Conservation (phyloP, 2,888 invertebrate genomes). For the Danaus chrysippus region DNA sequence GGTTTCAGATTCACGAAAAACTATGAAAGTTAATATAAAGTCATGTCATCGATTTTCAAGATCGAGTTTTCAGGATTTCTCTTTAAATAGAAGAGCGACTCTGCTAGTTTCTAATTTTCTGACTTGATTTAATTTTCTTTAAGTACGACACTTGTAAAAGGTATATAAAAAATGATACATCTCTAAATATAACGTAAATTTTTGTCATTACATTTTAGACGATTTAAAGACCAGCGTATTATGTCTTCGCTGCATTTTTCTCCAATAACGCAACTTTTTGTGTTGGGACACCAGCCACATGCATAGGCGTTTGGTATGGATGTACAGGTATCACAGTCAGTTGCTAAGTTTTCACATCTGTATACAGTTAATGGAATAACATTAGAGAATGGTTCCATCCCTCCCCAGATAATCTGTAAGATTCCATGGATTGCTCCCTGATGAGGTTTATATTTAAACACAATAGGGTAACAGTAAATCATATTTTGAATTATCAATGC, state of each 20-base stretch:
- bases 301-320: slow-evolving; percentile 28
- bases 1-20: background rate
- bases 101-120: too few relatives aligned
- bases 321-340: slow-evolving; percentile 30
- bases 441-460: slow-evolving; percentile 24
- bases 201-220: slow-evolving; percentile 35
- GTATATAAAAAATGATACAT: background rate
- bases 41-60: slow-evolving; percentile 40
- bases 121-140: too few relatives aligned
- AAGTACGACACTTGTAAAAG: background rate
- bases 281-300: slow-evolving; percentile 34
- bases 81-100: slow-evolving; percentile 18
- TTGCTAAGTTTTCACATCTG: slow-evolving; percentile 38
- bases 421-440: slow-evolving; percentile 35
- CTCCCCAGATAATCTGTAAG: slow-evolving; percentile 40
- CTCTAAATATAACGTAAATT: slow-evolving; percentile 32
- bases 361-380: slow-evolving; percentile 39
- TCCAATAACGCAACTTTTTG: slow-evolving; percentile 28
- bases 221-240: slow-evolving; percentile 36
- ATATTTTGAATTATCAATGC: slow-evolving; percentile 39
- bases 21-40: slow-evolving; percentile 35
- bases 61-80: slow-evolving; percentile 36
- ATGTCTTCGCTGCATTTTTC: slow-evolving; percentile 34
- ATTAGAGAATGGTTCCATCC: slow-evolving; percentile 43
- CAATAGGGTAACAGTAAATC: slow-evolving; percentile 42